These are phyloP conservation scores for Ctenopoma multispine DNA, from an alignment of 2,797 vertebrate species.

Conservation along the genomic window DNA sequence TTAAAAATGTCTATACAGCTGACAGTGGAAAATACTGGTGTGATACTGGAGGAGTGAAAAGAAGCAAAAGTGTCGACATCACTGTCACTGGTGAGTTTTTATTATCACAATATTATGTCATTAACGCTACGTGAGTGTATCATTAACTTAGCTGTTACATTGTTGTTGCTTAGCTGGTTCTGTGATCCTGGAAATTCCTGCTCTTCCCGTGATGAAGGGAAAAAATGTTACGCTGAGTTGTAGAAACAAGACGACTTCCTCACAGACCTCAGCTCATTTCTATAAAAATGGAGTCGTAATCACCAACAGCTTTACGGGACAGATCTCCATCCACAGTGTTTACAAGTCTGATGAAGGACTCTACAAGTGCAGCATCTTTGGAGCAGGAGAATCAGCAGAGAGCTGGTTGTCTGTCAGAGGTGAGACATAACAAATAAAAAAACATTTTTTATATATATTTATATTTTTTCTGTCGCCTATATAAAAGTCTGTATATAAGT, in stretches of 20 bases:
- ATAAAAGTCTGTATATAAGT: too few relatives aligned
- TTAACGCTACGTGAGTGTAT: neutral
- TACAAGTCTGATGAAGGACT: constrained; percentile 10
- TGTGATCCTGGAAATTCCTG: constrained; percentile 50
- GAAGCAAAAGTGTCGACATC: constrained; percentile 19
- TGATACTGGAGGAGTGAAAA: neutral
- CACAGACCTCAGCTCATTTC: neutral
- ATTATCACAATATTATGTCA: neutral
- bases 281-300: constrained; percentile 8
- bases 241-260: neutral
- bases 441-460: too few relatives aligned
- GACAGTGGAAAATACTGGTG: constrained; percentile 44
- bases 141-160: neutral
- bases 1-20: neutral
- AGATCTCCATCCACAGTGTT: neutral
- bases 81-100: constrained; percentile 23
- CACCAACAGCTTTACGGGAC: neutral
- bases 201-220: constrained; percentile 3
- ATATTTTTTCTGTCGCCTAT: too few relatives aligned
- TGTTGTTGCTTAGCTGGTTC: neutral
- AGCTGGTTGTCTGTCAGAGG: constrained; percentile 33
- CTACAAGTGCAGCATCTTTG: constrained; percentile 26
- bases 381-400: too few relatives aligned
- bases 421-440: constrained; percentile 2
- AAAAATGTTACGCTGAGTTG: neutral